Evolutionary conservation across 2,888 invertebrate genomes (phyloP).

Genomic region (Dasysyrphus tricinctus): DNA sequence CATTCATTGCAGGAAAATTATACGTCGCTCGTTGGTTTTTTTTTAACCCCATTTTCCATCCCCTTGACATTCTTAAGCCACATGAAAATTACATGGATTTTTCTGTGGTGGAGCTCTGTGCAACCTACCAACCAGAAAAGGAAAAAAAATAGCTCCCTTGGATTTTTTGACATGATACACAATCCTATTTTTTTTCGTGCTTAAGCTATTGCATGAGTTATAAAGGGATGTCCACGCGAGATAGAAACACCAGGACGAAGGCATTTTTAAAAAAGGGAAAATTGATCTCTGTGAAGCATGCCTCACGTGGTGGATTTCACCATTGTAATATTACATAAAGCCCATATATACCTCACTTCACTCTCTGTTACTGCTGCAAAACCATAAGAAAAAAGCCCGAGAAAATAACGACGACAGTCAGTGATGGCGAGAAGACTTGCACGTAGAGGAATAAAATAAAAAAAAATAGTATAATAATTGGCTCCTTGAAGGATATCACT

Average conservation of each 20-base stretch:
- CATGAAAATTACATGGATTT: conserved; percentile 74
- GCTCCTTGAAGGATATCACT: conserved; percentile 71
- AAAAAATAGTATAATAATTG: conserved; percentile 59
- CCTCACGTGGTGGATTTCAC: conserved; percentile 59
- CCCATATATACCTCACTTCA: neutral
- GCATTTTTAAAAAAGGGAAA: conserved; percentile 56
- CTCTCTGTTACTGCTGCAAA: neutral
- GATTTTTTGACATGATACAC: conserved; percentile 69
- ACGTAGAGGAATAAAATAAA: conserved; percentile 23
- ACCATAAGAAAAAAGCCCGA: conserved; percentile 17
- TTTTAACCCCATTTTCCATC: conserved; percentile 44
- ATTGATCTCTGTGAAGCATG: conserved; percentile 65
- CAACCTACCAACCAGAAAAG: conserved; percentile 10
- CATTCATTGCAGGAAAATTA: conserved; percentile 71
- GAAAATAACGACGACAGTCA: neutral
- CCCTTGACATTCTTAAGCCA: conserved; percentile 70
- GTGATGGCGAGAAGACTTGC: conserved; percentile 45
- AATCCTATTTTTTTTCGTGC: conserved; percentile 5
- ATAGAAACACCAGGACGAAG: conserved; percentile 52
- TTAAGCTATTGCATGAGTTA: conserved; percentile 59
- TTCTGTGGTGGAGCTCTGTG: conserved; percentile 49
- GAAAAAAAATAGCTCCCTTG: conserved; percentile 66
- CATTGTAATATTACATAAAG: neutral
- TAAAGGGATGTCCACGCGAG: conserved; percentile 68
- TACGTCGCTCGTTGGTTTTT: conserved; percentile 15